Conservation (phyloP, 2,797 vertebrate species). For the Naso thynnoides region DNA sequence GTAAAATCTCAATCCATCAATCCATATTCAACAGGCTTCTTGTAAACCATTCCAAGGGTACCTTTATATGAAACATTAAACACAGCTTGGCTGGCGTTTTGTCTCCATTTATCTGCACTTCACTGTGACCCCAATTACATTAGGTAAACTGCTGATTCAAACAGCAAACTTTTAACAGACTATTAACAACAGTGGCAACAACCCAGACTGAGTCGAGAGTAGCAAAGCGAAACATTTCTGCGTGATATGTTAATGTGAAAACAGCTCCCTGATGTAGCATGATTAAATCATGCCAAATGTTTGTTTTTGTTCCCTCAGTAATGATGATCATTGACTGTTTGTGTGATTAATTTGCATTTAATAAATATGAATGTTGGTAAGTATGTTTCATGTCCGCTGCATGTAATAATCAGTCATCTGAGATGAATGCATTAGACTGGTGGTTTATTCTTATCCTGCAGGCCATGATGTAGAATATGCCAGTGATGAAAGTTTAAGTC, state of each 20-base stretch:
- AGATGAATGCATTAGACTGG: constrained; percentile 14
- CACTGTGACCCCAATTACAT: constrained; percentile 79
- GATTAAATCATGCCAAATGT: constrained; percentile 33
- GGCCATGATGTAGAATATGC: neutral
- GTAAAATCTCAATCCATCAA: constrained; percentile 75
- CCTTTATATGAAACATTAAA: constrained; percentile 79
- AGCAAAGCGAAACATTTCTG: neutral
- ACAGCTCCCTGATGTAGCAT: constrained; percentile 18
- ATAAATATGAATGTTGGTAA: constrained; percentile 14
- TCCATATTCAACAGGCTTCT: constrained; percentile 56
- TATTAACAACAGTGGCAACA: constrained; percentile 46
- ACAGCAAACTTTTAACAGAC: constrained; percentile 64
- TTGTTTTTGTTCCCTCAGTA: constrained; percentile 22
- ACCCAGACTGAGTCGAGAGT: neutral
- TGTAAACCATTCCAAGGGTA: constrained; percentile 74
- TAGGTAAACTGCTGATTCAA: constrained; percentile 75
- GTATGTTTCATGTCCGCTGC: constrained; percentile 20
- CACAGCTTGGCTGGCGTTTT: constrained; percentile 56
- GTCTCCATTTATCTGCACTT: constrained; percentile 74
- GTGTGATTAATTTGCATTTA: constrained; percentile 22
- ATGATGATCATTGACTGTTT: constrained; percentile 13
- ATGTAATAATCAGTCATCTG: constrained; percentile 18
- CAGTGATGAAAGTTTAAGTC: constrained; percentile 6
- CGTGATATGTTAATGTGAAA: constrained; percentile 8
- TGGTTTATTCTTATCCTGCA: constrained; percentile 37